phyloP scores from a whole-genome alignment of 1,140 invertebrate genomes.

The Apis laboriosa region DNA sequence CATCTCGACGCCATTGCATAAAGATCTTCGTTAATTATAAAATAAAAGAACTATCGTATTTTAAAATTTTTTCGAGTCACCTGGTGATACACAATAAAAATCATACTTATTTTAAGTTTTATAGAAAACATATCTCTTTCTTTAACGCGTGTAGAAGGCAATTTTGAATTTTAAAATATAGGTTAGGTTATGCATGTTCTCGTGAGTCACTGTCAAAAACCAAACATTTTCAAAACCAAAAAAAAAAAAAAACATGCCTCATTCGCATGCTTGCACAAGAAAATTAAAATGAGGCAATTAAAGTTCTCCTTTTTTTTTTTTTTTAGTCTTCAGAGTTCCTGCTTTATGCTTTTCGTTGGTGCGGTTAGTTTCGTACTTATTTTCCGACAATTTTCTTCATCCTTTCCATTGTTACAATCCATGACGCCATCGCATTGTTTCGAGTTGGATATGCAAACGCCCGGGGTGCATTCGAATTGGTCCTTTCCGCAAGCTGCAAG shows the following conservation, averaged over 20 bases:
- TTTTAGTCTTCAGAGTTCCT: background rate
- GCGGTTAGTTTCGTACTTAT: constrained; percentile 69
- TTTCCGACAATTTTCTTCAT: constrained; percentile 84
- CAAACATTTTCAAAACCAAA: background rate
- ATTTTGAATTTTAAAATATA: background rate
- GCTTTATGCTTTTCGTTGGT: background rate
- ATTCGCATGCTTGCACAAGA: background rate
- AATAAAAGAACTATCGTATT: background rate
- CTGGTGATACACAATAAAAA: no score
- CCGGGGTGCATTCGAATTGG: constrained; percentile 83
- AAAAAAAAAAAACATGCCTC: background rate
- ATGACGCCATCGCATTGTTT: constrained; percentile 86
- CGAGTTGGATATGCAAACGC: constrained; percentile 84
- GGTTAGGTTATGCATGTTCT: background rate
- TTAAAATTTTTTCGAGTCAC: background rate
- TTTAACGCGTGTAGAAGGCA: background rate
- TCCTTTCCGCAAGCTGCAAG: constrained; percentile 77
- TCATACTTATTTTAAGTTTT: background rate
- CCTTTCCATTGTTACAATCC: constrained; percentile 86
- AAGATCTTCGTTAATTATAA: background rate
- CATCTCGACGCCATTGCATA: background rate
- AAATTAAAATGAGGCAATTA: background rate
- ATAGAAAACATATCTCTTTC: background rate
- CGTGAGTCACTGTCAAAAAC: background rate
- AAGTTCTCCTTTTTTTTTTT: no score